Evolutionary conservation across 2,888 invertebrate species (phyloP).

Genomic region (Macrosiphum euphorbiae): DNA sequence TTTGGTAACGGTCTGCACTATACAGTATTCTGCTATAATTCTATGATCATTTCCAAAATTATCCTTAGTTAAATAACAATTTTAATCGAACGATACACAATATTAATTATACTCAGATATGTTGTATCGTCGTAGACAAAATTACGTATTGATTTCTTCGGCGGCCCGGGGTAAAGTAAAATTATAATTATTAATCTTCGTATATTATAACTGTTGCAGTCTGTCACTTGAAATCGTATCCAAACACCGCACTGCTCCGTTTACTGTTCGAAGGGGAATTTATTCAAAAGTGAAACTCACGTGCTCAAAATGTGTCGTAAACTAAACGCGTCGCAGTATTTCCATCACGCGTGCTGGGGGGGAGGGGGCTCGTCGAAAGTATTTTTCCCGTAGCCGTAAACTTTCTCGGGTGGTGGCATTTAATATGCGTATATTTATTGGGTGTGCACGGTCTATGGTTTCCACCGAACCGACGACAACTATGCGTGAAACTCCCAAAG

Average conservation of each 20-base stretch:
- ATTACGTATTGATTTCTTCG: neutral
- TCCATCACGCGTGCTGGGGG: neutral
- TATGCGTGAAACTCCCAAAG: neutral
- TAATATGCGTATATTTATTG: neutral
- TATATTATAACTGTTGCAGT: neutral
- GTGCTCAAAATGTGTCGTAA: neutral
- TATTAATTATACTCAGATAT: neutral
- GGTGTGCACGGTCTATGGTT: neutral
- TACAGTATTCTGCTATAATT: neutral
- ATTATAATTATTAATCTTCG: neutral
- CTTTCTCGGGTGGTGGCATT: neutral
- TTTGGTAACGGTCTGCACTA: neutral
- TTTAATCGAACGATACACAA: neutral
- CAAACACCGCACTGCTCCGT: neutral
- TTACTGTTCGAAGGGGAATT: neutral
- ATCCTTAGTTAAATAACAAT: neutral
- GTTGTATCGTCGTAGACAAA: neutral
- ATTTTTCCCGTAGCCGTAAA: neutral
- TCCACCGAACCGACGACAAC: neutral
- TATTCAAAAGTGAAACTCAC: neutral
- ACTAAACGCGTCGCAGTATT: neutral
- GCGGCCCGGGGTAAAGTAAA: neutral
- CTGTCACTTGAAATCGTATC: neutral
- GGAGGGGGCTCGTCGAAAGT: neutral
- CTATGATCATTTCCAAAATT: neutral